Evolutionary conservation across 1,140 invertebrate genomes (phyloP).

Genomic region (Zaprionus ornatus): DNA sequence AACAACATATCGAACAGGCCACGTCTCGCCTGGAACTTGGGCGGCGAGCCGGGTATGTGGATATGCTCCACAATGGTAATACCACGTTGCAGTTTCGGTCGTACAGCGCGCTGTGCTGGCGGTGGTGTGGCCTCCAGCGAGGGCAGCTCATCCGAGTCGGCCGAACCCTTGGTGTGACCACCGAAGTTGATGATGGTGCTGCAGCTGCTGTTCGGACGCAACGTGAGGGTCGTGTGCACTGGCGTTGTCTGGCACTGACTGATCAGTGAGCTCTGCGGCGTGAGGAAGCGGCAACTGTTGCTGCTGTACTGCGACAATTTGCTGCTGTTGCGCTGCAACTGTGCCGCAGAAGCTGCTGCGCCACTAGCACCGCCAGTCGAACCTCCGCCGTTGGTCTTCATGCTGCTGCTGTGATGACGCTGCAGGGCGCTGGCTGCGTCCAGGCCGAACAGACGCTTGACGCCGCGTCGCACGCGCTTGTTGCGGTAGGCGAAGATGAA

Average conservation of each 20-base stretch:
- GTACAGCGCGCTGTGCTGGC: constrained; percentile 11
- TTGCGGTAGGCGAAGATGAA: constrained; percentile 92
- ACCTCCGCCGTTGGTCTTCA: constrained; percentile 50
- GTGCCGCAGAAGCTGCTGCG: constrained; percentile 24
- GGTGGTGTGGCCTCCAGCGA: constrained; percentile 47
- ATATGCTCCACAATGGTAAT: constrained; percentile 78
- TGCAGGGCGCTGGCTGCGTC: constrained; percentile 71
- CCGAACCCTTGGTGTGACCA: constrained; percentile 34
- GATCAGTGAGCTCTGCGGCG: constrained; percentile 70
- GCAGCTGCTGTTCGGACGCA: constrained; percentile 76
- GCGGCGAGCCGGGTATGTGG: constrained; percentile 55
- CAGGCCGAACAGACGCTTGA: constrained; percentile 86
- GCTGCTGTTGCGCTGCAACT: constrained; percentile 74
- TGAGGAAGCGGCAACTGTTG: constrained; percentile 72
- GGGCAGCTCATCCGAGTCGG: constrained; percentile 61
- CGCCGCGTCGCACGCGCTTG: constrained; percentile 89
- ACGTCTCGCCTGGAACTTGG: constrained; percentile 65
- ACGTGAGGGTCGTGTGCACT: constrained; percentile 56
- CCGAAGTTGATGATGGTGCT: constrained; percentile 80
- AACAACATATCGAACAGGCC: constrained; percentile 77
- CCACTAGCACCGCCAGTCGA: not conserved
- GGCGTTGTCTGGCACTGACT: constrained; percentile 56
- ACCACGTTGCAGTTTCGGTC: constrained; percentile 68
- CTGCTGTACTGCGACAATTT: constrained; percentile 74
- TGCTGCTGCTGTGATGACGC: constrained; percentile 72